These are phyloP conservation scores for Nomada ferruginata DNA, from an alignment of 2,888 invertebrate genomes.

Conservation along the genomic window DNA sequence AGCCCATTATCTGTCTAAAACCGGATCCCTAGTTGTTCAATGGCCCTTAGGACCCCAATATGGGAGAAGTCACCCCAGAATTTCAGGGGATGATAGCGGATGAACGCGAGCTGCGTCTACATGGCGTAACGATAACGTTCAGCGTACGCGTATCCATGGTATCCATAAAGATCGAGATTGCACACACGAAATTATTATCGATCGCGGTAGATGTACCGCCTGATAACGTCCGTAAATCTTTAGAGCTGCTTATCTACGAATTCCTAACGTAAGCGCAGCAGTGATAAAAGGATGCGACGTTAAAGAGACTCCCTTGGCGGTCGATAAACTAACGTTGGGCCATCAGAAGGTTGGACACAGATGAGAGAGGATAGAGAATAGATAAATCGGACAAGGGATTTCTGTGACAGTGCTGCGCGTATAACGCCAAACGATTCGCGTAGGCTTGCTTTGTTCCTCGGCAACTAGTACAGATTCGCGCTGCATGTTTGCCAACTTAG, in stretches of 20 bases:
- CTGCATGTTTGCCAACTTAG: constrained; percentile 4
- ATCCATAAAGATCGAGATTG: constrained; percentile 64
- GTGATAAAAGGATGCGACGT: constrained; percentile 2
- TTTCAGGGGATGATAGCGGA: constrained; percentile 63
- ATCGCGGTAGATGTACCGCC: constrained; percentile 42
- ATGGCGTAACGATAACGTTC: constrained; percentile 60
- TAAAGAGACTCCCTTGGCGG: constrained; percentile 1
- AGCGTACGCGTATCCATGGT: constrained; percentile 5
- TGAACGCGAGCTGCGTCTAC: constrained; percentile 56
- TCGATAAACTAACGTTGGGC: constrained; percentile 24
- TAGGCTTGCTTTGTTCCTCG: neutral
- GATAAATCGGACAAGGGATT: constrained; percentile 3
- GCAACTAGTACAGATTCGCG: constrained; percentile 15
- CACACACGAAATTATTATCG: constrained; percentile 61
- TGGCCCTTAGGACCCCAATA: constrained; percentile 46
- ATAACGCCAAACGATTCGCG: constrained; percentile 6
- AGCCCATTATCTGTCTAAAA: constrained; percentile 52
- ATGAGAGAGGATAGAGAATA: neutral
- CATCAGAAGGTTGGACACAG: neutral
- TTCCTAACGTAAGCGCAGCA: constrained; percentile 10
- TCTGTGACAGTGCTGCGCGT: neutral
- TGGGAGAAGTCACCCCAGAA: constrained; percentile 45
- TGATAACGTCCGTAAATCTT: constrained; percentile 57
- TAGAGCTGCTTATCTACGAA: constrained; percentile 27
- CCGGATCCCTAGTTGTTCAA: constrained; percentile 33